Conservation (phyloP, 2,113 vertebrate genomes). For the Anolis sagrei region DNA sequence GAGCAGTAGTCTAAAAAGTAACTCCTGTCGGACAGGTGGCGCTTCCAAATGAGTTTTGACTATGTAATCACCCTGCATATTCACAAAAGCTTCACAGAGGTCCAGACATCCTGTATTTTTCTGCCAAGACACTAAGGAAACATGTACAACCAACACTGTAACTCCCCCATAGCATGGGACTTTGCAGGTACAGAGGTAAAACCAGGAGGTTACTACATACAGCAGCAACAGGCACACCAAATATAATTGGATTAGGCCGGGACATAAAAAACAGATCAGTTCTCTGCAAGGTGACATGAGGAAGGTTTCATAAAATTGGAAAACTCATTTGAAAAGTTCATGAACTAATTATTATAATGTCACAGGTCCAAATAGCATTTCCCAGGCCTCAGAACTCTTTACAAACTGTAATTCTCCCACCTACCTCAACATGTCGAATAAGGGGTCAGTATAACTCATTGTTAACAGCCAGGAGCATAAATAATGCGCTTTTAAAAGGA, state of each 20-base stretch:
- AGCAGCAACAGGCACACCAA: not conserved
- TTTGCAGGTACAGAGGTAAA: not conserved
- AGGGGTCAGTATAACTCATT: not conserved
- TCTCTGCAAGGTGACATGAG: not conserved
- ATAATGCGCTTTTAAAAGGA: not conserved
- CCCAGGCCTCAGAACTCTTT: not conserved
- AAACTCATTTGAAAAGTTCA: not conserved
- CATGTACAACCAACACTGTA: not conserved
- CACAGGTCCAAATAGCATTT: not conserved
- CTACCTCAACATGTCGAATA: not conserved
- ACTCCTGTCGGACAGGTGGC: not conserved
- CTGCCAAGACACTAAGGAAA: not conserved
- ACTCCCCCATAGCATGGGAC: not conserved
- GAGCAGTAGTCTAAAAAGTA: too few relatives aligned
- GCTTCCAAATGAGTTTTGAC: not conserved
- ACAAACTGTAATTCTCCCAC: not conserved
- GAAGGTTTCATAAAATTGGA: not conserved
- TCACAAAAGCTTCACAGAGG: not conserved
- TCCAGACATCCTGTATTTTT: not conserved
- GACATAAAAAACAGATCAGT: not conserved
- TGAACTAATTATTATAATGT: not conserved
- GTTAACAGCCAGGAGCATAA: not conserved
- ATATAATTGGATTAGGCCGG: not conserved
- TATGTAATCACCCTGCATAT: too few relatives aligned
- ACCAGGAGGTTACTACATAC: not conserved